Base-by-base conservation (phyloP, 2,888 invertebrate species). In the Labia minor region DNA sequence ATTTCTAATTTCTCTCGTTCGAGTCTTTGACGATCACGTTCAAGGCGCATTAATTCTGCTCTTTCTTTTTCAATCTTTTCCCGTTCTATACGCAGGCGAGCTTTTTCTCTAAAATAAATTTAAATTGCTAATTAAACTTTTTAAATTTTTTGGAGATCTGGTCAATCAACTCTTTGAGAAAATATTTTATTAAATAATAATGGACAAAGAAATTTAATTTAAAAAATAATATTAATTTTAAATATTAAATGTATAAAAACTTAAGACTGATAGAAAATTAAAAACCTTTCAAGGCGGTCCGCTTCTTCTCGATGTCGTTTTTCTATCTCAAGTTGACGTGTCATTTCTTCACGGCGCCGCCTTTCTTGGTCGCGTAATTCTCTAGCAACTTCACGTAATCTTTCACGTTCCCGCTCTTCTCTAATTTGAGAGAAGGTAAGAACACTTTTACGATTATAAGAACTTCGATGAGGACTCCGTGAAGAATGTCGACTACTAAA, bases 41-140 rank as follows among this genome's bases (percentile, higher is more conserved):
- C 92, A 70, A 93, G 77, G 65, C 90, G 85, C 71, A 94, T 79
- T 20, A 94, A 77, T 75, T 95, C 93, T 16, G 89, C 88, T 77
- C 91, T 91, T 75, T 94, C 93, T 1, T 90, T 85, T 75, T 95
- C 95, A 66, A 95, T 86, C 72, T 88, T 86, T 73, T 93, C 93
- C 19, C 92, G 84, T 78, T 95, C 95, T 14, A 90, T 79, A 63
- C 89, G 83, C 70, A 93, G 78, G 74, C 90, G 89, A 73, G 91
- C 89, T 21, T 91, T 82, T 76, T 93, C 92, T 65, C 90, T 76
- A 69, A 26, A 6, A 26, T 26, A 26, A 26, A 26, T 26, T 6
- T 26, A 26, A 26, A 26, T 26, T 26, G 8, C 8, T 26, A 26
- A 26, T 11, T 26, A 6, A 26, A 26, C 3, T n/a, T n/a, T 8